Conservation (phyloP, 2,113 vertebrate species). For the Hipposideros armiger region DNA sequence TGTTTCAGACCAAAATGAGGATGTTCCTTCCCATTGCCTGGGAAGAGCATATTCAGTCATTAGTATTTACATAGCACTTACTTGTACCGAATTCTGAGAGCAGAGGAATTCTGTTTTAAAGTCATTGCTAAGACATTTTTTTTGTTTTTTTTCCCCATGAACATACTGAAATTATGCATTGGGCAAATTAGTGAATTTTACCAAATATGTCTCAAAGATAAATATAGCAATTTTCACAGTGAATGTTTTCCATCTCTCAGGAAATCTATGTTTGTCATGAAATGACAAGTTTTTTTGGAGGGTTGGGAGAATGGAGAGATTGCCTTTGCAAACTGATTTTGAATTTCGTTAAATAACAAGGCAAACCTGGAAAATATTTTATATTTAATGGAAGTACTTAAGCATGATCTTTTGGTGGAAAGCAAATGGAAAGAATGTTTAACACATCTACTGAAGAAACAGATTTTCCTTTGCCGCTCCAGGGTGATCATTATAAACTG, state of each 20-base stretch:
- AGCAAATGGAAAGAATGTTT: conserved; percentile 69
- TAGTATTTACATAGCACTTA: conserved; percentile 79
- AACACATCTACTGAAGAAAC: conserved; percentile 76
- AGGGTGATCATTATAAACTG: conserved; percentile 69
- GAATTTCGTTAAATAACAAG: conserved; percentile 81
- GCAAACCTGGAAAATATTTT: conserved; percentile 82
- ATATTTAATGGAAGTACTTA: conserved; percentile 78
- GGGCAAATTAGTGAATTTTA: conserved; percentile 86
- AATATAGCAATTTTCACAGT: conserved; percentile 86
- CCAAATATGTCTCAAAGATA: conserved; percentile 85
- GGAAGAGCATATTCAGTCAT: conserved; percentile 68
- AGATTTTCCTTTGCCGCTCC: conserved; percentile 77
- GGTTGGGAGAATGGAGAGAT: conserved; percentile 64
- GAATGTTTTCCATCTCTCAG: conserved; percentile 85
- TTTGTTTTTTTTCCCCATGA: conserved; percentile 70
- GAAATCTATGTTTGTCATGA: conserved; percentile 85
- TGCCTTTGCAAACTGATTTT: conserved; percentile 84
- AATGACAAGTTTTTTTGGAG: conserved; percentile 82
- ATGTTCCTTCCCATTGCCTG: conserved; percentile 39
- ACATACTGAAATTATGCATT: conserved; percentile 86
- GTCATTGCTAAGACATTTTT: conserved; percentile 81
- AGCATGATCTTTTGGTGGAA: conserved; percentile 75
- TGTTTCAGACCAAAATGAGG: conserved; percentile 39
- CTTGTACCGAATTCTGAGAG: conserved; percentile 70
- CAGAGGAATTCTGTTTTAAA: conserved; percentile 81